These are phyloP conservation scores for Embidobia sp. DNA, from an alignment of 2,888 invertebrate genomes.

Conservation along the genomic window DNA sequence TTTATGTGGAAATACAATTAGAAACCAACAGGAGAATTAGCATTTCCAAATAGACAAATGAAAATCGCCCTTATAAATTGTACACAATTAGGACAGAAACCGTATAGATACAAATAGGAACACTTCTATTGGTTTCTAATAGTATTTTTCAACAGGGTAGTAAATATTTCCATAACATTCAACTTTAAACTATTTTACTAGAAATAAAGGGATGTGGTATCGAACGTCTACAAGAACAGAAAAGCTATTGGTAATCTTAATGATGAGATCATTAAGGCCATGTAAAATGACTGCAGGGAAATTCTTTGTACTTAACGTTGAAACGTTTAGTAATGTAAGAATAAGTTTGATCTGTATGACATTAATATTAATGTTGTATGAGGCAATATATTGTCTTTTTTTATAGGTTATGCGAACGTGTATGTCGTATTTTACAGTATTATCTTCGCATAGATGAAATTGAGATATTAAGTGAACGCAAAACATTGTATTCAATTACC, in stretches of 20 bases:
- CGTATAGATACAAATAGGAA: too few species aligned
- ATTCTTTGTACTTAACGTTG: constrained; percentile 26
- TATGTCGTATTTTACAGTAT: constrained; percentile 45
- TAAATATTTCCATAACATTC: too few species aligned
- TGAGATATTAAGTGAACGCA: too few species aligned
- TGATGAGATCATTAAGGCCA: constrained; percentile 39
- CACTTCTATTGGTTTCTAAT: too few species aligned
- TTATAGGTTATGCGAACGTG: constrained; percentile 43
- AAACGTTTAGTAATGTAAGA: constrained; percentile 44
- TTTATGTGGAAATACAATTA: too few species aligned
- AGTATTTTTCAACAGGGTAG: too few species aligned
- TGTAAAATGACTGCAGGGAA: constrained; percentile 56
- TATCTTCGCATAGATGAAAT: constrained; percentile 40
- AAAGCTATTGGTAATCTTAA: constrained; percentile 31
- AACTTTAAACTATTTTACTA: constrained; percentile 9
- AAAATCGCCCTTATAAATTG: too few species aligned
- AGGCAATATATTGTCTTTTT: background rate
- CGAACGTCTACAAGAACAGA: constrained; percentile 28
- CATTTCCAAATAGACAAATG: too few species aligned
- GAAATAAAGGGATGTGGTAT: constrained; percentile 46
- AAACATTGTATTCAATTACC: too few species aligned
- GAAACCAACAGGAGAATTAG: too few species aligned
- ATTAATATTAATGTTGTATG: constrained; percentile 1
- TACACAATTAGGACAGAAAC: too few species aligned
- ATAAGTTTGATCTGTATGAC: constrained; percentile 1